Evolutionary conservation across 2,888 invertebrate species (phyloP).

Genomic region (Spilarctia lutea): DNA sequence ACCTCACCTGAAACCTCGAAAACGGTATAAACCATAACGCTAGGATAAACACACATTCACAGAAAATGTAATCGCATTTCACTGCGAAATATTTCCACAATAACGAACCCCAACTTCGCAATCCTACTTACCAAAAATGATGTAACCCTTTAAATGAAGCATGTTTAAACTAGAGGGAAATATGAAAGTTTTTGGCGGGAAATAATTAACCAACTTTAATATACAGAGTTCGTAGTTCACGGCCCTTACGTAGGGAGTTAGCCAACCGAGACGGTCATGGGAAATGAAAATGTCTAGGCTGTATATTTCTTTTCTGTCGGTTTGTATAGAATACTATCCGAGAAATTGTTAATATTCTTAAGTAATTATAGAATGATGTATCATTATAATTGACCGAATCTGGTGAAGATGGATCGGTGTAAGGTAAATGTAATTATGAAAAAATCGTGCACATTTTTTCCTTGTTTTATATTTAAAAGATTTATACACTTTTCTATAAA

Average conservation of each 20-base stretch:
- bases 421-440: constrained; percentile 2
- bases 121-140: constrained; percentile 31
- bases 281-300: constrained; percentile 31
- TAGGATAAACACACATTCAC: constrained; percentile 2
- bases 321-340: constrained; percentile 19
- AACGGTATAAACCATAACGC: neutral
- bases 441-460: neutral
- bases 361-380: constrained; percentile 29
- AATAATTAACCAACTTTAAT: constrained; percentile 49
- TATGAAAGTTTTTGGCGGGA: constrained; percentile 48
- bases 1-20: neutral
- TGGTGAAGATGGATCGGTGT: constrained; percentile 8
- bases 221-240: constrained; percentile 43
- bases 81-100: constrained; percentile 16
- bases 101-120: constrained; percentile 20
- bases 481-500: neutral
- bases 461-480: neutral
- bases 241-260: constrained; percentile 39
- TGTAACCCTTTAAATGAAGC: constrained; percentile 48
- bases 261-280: constrained; percentile 43
- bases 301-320: constrained; percentile 12
- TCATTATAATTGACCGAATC: constrained; percentile 27
- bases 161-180: constrained; percentile 42
- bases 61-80: constrained; percentile 6
- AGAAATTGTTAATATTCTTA: constrained; percentile 25